Evolutionary conservation across 2,888 invertebrate genomes (phyloP).

Genomic region (Trachelus stipa): DNA sequence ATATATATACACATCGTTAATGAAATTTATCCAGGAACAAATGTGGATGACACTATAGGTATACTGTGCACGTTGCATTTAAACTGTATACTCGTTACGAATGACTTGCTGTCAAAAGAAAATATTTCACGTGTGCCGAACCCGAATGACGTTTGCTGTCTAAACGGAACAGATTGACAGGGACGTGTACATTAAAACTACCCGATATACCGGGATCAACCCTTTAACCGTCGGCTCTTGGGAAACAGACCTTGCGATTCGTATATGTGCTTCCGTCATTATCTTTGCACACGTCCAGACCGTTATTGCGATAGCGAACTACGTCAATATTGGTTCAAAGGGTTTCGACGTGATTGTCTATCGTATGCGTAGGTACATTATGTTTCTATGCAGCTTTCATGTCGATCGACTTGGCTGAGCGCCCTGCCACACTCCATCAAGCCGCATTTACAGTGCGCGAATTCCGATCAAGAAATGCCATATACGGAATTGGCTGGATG

Average conservation of each 20-base stretch:
- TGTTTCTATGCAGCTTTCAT: neutral
- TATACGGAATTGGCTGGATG: neutral
- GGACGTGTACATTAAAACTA: too few relatives aligned
- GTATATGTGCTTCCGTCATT: constrained; percentile 35
- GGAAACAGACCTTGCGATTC: neutral
- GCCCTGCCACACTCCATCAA: neutral
- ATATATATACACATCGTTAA: too few relatives aligned
- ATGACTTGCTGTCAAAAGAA: too few relatives aligned
- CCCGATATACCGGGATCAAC: too few relatives aligned
- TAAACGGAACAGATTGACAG: too few relatives aligned
- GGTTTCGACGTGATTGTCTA: constrained; percentile 61
- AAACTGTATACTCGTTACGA: too few relatives aligned
- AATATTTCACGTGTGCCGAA: too few relatives aligned
- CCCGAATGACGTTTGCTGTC: too few relatives aligned
- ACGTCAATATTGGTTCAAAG: constrained; percentile 61
- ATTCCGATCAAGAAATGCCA: constrained; percentile 2
- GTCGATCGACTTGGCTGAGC: neutral
- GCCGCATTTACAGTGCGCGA: constrained; percentile 13
- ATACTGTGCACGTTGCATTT: too few relatives aligned
- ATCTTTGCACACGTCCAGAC: constrained; percentile 47
- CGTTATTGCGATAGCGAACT: constrained; percentile 60
- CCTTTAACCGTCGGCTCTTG: too few relatives aligned
- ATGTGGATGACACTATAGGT: too few relatives aligned
- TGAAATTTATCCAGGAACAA: too few relatives aligned
- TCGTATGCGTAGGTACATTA: constrained; percentile 28